Evolutionary conservation across 2,888 invertebrate genomes (phyloP).

Genomic region (Sarcophaga subvicina): DNA sequence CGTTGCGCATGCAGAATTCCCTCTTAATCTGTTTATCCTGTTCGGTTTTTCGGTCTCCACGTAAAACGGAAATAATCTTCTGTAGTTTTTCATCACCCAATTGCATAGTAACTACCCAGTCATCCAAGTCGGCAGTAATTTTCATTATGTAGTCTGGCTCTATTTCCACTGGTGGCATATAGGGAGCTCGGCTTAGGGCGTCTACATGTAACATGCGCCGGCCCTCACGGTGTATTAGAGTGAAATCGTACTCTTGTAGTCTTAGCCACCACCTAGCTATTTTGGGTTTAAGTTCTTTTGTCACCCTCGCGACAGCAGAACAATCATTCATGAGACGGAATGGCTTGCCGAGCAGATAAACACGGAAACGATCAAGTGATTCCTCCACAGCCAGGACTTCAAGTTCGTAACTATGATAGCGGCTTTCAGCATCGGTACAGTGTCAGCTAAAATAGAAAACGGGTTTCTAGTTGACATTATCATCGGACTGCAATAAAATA

Average conservation of each 20-base stretch:
- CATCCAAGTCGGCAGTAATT: constrained; percentile 2
- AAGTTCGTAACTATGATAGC: constrained; percentile 3
- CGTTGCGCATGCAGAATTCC: background rate
- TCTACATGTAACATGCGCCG: constrained; percentile 54
- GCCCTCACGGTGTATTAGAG: constrained; percentile 35
- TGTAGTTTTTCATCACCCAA: background rate
- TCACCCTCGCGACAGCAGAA: background rate
- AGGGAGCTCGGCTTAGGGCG: constrained; percentile 54
- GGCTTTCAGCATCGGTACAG: constrained; percentile 28
- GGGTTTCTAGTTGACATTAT: background rate
- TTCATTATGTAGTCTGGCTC: constrained; percentile 6
- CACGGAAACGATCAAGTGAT: too few species aligned
- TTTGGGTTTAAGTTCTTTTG: background rate
- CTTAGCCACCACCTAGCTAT: constrained; percentile 55
- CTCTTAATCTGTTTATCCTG: background rate
- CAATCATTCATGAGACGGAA: constrained; percentile 4
- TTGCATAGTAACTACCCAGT: background rate
- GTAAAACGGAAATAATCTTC: background rate
- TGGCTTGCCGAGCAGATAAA: background rate
- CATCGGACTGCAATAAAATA: constrained; percentile 7
- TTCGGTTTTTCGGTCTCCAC: background rate
- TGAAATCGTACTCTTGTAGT: constrained; percentile 53
- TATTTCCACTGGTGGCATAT: background rate
- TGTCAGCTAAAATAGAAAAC: constrained; percentile 35
- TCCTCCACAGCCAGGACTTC: too few species aligned